Evolutionary conservation across 2,797 vertebrate genomes (phyloP), one percentile per base, ranked within the genome.

Genomic region (Kryptolebias ocellatus): DNA sequence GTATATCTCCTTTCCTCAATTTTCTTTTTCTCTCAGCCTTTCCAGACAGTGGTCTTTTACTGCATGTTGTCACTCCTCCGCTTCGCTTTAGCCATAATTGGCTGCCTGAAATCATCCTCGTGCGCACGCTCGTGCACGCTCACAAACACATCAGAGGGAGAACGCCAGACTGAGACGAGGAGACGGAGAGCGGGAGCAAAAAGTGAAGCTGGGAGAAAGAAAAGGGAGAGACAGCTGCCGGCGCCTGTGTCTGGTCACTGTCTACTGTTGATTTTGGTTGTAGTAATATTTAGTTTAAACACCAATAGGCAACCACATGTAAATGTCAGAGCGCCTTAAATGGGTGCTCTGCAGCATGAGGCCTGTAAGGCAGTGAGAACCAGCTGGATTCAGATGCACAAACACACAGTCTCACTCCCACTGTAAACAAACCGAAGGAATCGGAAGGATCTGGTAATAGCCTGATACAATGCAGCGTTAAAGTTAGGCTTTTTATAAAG

Each of bases 201-300:
- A 64, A 68, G 50, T 4, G n/a, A 78, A 49, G 70, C 58, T 4
- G 70, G 60, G 65, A 70, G 74, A 72, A 60, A 65, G 69, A 57
- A 73, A 75, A 65, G 73, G 83, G 78, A 69, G 76, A 59, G 80
- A 76, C 72, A 47, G 45, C 69, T 72, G 78, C 74, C 7, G 61
- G 65, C 65, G 72, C 71, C 74, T 73, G 67, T 70, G 70, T 76
- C 84, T 87, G 82, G 82, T 86, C 73, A 78, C 53, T 76, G 76
- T 89, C 81, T 85, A 45, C 74, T 87, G 78, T 89, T 90, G 88
- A 87, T 89, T 72, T 87, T 90, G 74, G 80, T 86, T 83, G 76
- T 74, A 82, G 83, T 85, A 83, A 83, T 89, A 90, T 90, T 90
- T 90, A 82, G 83, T 84, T 90, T 74, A 85, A 89, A 87, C 76